A percentile compares a stretch with the other conserved stretches of the same genome.
phyloP scores from a whole-genome alignment of 2,113 vertebrate species.

The Herpetotheres cachinnans region DNA sequence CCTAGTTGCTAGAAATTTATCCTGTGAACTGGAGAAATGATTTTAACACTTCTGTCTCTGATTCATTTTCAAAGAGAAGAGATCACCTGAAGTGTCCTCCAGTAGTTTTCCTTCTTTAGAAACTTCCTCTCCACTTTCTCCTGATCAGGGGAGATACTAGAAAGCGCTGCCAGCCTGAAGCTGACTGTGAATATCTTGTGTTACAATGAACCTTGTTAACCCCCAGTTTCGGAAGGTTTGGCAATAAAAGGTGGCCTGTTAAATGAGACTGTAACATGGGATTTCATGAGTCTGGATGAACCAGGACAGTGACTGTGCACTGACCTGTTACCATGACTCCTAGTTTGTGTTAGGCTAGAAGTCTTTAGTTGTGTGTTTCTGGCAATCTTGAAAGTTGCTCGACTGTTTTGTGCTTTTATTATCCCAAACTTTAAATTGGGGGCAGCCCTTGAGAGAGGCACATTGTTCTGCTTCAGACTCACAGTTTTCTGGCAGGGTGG shows the following conservation, averaged over 20 bases:
- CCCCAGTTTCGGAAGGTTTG: neutral
- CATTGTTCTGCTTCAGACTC: neutral
- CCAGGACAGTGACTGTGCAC: neutral
- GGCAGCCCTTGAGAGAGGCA: neutral
- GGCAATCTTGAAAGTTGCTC: neutral
- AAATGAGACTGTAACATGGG: neutral
- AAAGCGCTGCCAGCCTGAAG: neutral
- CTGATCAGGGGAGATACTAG: too few species aligned
- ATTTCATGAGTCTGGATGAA: neutral
- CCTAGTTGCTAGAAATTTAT: neutral
- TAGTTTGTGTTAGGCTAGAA: neutral
- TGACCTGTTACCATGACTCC: neutral
- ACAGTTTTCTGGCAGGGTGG: neutral
- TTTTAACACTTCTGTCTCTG: neutral
- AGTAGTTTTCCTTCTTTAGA: neutral
- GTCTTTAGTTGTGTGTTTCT: neutral
- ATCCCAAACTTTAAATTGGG: neutral
- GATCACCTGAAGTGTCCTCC: neutral
- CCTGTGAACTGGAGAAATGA: neutral
- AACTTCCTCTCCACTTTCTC: neutral
- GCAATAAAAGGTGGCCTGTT: neutral
- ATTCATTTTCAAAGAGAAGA: neutral
- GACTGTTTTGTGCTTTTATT: neutral
- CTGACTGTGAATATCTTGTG: neutral
- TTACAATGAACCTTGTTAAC: rapidly evolving